A percentile compares a stretch with the other conserved stretches of the same genome.
Evolutionary conservation across 2,113 vertebrate genomes (phyloP).

Genomic region (Progne subis): DNA sequence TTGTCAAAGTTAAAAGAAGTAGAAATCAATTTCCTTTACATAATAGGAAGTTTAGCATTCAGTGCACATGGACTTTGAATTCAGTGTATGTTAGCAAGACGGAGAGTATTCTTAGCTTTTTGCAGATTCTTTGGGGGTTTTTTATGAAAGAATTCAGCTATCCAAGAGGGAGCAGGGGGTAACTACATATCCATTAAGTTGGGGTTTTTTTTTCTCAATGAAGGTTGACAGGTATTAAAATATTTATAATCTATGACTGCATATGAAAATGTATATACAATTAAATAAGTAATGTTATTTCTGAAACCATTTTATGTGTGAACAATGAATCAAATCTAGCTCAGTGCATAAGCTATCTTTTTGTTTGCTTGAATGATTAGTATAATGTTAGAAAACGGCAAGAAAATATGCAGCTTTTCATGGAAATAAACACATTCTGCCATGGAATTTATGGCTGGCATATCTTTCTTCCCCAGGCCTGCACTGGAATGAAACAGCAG

Average conservation of each 20-base stretch:
- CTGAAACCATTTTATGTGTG: neutral
- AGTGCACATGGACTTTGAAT: neutral
- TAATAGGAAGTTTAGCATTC: slow-evolving; percentile 11
- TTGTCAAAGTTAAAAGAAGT: slow-evolving; percentile 52
- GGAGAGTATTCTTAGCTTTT: neutral
- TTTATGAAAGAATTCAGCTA: neutral
- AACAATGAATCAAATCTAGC: neutral
- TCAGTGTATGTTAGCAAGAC: neutral
- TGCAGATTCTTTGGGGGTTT: fast-evolving
- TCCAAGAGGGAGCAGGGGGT: neutral
- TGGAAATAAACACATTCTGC: slow-evolving; percentile 8
- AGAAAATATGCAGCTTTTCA: neutral
- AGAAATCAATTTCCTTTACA: neutral
- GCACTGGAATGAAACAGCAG: slow-evolving; percentile 79
- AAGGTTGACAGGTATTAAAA: neutral
- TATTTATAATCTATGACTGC: neutral
- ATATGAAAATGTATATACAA: neutral
- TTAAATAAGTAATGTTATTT: neutral
- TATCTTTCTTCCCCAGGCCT: slow-evolving; percentile 66
- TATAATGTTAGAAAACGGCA: neutral
- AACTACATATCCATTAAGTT: neutral
- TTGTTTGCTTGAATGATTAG: neutral
- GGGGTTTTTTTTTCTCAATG: neutral
- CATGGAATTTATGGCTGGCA: slow-evolving; percentile 9
- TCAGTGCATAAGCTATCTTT: neutral